Conservation (phyloP, 2,888 invertebrate genomes). For the Tethea ocularis region DNA sequence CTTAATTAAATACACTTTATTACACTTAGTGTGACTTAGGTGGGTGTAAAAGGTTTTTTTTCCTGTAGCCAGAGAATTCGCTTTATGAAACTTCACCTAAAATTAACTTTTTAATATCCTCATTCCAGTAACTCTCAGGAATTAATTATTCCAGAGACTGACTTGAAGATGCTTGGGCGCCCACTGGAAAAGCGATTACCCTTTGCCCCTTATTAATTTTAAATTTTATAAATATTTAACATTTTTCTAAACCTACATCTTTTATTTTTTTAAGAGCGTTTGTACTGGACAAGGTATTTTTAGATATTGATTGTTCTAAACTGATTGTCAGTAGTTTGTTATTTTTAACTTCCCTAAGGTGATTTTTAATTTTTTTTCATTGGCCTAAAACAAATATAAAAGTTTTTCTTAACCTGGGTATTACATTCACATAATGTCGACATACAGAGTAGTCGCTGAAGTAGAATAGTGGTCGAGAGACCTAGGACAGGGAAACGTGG, state of each 20-base stretch:
- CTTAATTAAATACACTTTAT: too few relatives aligned
- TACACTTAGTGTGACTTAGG: too few relatives aligned
- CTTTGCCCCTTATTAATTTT: neutral
- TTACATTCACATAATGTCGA: too few relatives aligned
- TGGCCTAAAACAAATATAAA: too few relatives aligned
- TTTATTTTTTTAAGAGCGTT: neutral
- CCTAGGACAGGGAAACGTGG: too few relatives aligned
- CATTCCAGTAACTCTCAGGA: neutral
- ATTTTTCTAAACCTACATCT: neutral
- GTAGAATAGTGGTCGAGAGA: too few relatives aligned
- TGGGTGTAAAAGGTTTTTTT: neutral
- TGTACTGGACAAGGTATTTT: neutral
- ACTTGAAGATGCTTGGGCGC: neutral
- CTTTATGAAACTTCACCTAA: neutral
- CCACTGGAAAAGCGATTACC: neutral
- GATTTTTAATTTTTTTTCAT: too few relatives aligned
- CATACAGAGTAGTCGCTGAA: too few relatives aligned
- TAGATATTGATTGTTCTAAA: too few relatives aligned
- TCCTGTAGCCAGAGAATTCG: neutral
- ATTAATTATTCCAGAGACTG: constrained; percentile 1
- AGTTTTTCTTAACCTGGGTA: too few relatives aligned
- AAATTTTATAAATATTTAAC: neutral
- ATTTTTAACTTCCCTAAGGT: too few relatives aligned
- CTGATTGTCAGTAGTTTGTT: too few relatives aligned
- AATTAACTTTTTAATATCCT: constrained; percentile 2